Base-by-base conservation (phyloP, 2,797 vertebrate genomes). In the Sebastes ruberrimus region DNA sequence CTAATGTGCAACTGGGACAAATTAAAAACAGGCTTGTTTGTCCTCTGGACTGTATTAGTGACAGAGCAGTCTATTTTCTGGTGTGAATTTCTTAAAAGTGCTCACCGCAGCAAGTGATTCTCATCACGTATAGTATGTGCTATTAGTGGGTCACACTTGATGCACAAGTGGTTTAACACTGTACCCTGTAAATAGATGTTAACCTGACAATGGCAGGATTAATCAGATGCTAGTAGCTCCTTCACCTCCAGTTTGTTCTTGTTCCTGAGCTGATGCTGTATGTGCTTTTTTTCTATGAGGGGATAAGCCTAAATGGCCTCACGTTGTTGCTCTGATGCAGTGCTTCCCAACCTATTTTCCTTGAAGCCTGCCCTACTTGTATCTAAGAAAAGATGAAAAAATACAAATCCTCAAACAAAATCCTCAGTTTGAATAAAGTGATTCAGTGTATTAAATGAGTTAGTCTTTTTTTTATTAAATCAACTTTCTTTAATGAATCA, bases 161-260 rank as follows among this genome's bases (percentile, higher is more conserved):
- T 84, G 84, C 59, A 82, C 80, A 82, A 87, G 83, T 83, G 88
- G 85, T 90, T 91, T 91, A 92, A 90, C 86, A 84, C 75, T 79
- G 71, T 84, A 90, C 68, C 74, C 60, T 74, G 71, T 79, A 82
- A 91, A 86, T 78, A 82, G 84, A 90, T 74, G 77, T 88, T 89
- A 93, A 91, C 84, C 84, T 88, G 89, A 89, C 86, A 85, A 89
- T 81, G 81, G 85, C 59, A 87, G 83, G 76, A 80, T 83, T 89
- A 87, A 93, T 88, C 71, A 84, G 83, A 91, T 89, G 86, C 72
- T 86, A 74, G 76, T 60, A 76, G 80, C 78, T 85, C 30, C 67
- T 71, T 84, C 71, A 76, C 74, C 67, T 84, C 28, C 46, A 78
- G 61, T 86, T 83, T 85, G 64, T 30, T 79, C 28, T 65, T 62